These are phyloP conservation scores for Rhinolophus ferrumequinum DNA, from an alignment of 2,113 vertebrate species.

Conservation along the genomic window DNA sequence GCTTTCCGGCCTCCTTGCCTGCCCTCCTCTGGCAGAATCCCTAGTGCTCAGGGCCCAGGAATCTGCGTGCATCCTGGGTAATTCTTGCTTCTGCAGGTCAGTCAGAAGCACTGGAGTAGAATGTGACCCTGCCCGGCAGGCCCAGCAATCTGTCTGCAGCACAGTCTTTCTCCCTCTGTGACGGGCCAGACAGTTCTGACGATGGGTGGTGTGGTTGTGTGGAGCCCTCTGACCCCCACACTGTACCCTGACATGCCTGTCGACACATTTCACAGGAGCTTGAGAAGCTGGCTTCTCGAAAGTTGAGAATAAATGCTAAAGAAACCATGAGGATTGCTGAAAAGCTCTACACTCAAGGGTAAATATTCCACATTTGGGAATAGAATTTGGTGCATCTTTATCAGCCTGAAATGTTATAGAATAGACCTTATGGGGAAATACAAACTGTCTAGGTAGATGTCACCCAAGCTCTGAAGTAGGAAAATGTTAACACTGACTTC, in stretches of 20 bases:
- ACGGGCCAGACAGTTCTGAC: background rate
- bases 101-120: background rate
- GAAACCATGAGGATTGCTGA: conserved; percentile 98
- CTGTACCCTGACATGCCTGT: background rate
- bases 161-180: no score
- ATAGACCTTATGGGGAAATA: background rate
- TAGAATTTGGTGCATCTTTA: background rate
- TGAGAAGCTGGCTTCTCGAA: conserved; percentile 96
- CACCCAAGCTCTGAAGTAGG: background rate
- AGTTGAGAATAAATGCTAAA: conserved; percentile 96
- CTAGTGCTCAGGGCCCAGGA: background rate
- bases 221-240: background rate
- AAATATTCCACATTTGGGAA: conserved; percentile 34
- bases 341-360: conserved; percentile 98
- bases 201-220: background rate
- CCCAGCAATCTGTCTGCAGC: background rate
- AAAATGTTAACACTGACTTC: background rate
- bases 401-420: background rate
- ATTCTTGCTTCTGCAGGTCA: background rate
- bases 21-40: background rate
- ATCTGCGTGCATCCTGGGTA: background rate
- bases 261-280: conserved; percentile 89
- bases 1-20: background rate
- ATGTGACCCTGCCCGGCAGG: background rate
- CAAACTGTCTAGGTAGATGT: background rate